Evolutionary conservation across 2,888 invertebrate species (phyloP).

Genomic region (Esperia sulphurella): DNA sequence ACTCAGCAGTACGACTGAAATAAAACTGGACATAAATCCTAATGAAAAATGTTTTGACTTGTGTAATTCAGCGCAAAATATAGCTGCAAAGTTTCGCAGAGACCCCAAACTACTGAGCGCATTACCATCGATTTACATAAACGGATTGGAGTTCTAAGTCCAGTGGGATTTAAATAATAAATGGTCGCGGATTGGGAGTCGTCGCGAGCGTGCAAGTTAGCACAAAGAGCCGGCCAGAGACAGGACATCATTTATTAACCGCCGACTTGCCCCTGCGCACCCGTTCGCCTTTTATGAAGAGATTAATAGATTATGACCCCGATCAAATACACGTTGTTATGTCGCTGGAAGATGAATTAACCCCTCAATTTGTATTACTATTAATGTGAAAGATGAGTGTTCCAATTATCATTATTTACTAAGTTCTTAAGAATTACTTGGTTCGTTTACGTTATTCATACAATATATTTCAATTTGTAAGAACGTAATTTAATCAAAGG

Average conservation of each 20-base stretch:
- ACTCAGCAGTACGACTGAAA: not conserved
- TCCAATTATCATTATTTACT: no score
- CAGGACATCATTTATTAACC: constrained; percentile 46
- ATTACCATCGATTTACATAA: constrained; percentile 66
- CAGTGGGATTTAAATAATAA: constrained; percentile 59
- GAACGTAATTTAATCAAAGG: no score
- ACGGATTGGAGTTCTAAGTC: constrained; percentile 55
- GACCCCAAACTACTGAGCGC: constrained; percentile 35
- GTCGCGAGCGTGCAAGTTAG: constrained; percentile 20
- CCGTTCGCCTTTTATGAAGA: constrained; percentile 33
- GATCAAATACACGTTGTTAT: constrained; percentile 22
- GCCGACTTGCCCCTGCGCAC: constrained; percentile 28
- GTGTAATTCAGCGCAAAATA: not conserved
- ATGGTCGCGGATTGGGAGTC: constrained; percentile 37
- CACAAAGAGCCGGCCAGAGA: constrained; percentile 30
- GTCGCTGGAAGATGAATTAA: not conserved
- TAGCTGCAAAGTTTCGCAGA: not conserved
- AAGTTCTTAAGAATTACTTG: no score
- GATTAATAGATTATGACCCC: constrained; percentile 50
- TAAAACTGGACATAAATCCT: not conserved
- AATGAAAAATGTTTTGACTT: not conserved
- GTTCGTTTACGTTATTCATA: no score
- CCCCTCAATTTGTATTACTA: not conserved
- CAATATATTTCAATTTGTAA: no score
- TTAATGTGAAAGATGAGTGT: not conserved